Conservation (phyloP, 2,888 invertebrate species). For the Lochmaea crataegi region DNA sequence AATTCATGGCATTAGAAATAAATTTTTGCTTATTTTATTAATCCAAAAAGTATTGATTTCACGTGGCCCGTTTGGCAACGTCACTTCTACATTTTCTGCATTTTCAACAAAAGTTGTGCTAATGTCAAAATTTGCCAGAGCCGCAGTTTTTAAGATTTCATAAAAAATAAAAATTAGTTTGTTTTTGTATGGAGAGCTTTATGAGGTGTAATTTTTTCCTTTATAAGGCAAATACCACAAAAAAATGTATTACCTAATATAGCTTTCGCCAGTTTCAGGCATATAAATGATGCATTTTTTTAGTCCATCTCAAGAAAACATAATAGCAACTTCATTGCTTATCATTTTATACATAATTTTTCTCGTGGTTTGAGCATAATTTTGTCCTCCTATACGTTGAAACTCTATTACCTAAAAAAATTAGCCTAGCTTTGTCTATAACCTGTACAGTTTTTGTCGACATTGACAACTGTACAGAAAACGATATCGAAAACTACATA, state of each 20-base stretch:
- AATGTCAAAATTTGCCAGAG: not conserved
- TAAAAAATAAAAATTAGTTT: not conserved
- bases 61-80: too few relatives aligned
- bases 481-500: too few relatives aligned
- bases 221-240: not conserved
- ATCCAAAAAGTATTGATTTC: too few relatives aligned
- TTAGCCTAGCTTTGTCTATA: not conserved
- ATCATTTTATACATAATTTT: conserved; percentile 5
- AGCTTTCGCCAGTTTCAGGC: conserved; percentile 3
- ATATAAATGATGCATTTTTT: conserved; percentile 1
- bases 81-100: not conserved
- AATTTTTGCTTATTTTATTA: too few relatives aligned
- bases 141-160: not conserved
- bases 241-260: conserved; percentile 2
- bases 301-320: conserved; percentile 1
- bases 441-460: too few relatives aligned
- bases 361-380: not conserved
- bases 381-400: not conserved
- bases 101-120: not conserved
- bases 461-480: too few relatives aligned
- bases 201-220: not conserved
- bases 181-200: not conserved
- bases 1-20: not conserved
- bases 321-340: conserved; percentile 5
- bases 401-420: conserved; percentile 6